phyloP scores from a whole-genome alignment of 2,113 vertebrate species.

The Sinocyclocheilus anophthalmus region DNA sequence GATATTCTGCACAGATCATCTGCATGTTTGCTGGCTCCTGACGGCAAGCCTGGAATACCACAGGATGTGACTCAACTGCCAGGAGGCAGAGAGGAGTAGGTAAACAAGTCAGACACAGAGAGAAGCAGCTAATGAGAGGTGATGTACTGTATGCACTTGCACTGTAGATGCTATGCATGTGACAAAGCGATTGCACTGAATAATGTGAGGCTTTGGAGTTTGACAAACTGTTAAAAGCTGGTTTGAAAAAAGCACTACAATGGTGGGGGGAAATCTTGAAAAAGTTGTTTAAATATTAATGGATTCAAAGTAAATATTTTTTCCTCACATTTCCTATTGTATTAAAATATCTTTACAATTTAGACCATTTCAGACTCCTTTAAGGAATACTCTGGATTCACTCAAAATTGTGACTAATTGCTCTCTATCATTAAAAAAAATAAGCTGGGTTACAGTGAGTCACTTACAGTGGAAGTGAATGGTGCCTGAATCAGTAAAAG shows the following conservation, averaged over 20 bases:
- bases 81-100: constrained; percentile 27
- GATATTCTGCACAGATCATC: constrained; percentile 20
- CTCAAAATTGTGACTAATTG: background rate
- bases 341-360: background rate
- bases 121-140: constrained; percentile 51
- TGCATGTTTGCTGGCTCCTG: constrained; percentile 43
- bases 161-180: constrained; percentile 27
- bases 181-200: constrained; percentile 50
- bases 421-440: background rate
- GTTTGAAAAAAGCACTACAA: background rate
- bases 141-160: constrained; percentile 42
- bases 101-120: constrained; percentile 53
- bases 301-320: background rate
- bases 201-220: constrained; percentile 43
- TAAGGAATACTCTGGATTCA: background rate
- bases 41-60: constrained; percentile 33
- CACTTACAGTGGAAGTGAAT: background rate
- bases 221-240: constrained; percentile 25
- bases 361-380: background rate
- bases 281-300: background rate
- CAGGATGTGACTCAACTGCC: constrained; percentile 47
- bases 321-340: background rate
- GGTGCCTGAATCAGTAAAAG: background rate
- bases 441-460: background rate
- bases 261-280: background rate